phyloP scores from a whole-genome alignment of 1,140 invertebrate species.

The Nasonia longicornis region DNA sequence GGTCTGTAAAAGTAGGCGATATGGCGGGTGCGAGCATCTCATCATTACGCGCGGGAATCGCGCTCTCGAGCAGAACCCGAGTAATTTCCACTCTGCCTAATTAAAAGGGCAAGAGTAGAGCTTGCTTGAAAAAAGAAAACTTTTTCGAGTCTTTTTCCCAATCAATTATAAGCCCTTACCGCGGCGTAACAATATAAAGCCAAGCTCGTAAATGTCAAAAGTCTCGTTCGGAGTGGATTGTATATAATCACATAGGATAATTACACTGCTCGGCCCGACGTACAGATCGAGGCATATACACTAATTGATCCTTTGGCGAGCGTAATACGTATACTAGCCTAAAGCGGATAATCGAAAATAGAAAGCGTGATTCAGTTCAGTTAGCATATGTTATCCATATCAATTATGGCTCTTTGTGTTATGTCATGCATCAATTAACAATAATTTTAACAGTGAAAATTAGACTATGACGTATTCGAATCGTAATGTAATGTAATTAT shows the following conservation, averaged over 20 bases:
- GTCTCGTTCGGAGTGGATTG: background rate
- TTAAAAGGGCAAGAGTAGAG: background rate
- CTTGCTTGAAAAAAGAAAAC: background rate
- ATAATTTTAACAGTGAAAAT: no score
- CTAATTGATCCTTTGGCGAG: background rate
- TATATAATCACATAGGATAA: no score
- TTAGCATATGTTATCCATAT: no score
- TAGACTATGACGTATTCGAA: no score
- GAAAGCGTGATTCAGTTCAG: background rate
- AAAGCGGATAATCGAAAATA: conserved; percentile 12
- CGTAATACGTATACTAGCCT: background rate
- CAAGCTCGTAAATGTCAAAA: background rate
- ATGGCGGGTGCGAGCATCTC: background rate
- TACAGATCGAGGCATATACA: background rate
- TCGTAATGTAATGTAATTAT: no score
- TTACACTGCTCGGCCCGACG: no score
- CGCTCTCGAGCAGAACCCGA: no score
- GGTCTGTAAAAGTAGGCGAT: background rate
- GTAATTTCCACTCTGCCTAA: background rate
- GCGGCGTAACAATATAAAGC: background rate
- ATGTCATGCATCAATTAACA: no score
- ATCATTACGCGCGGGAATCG: background rate
- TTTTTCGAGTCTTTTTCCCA: background rate
- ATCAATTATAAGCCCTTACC: background rate
- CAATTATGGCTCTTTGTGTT: no score